These are phyloP conservation scores for Cantharis lateralis DNA, from an alignment of 2,888 invertebrate species.

Conservation along the genomic window DNA sequence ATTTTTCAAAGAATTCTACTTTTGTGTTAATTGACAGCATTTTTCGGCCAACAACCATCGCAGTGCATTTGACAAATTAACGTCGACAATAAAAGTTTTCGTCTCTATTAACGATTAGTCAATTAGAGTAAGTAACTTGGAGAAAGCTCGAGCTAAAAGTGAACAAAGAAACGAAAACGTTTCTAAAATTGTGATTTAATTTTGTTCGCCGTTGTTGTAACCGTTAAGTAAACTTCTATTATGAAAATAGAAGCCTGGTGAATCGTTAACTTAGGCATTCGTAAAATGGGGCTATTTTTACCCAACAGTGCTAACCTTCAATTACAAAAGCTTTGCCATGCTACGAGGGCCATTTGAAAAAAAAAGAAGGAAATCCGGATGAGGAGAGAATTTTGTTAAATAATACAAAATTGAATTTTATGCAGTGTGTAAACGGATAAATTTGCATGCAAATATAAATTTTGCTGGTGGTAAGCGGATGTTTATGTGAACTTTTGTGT, in stretches of 20 bases:
- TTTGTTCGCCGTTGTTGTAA: slow-evolving; percentile 10
- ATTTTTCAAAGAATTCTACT: neutral
- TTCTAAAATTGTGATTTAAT: slow-evolving; percentile 7
- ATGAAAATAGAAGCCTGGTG: slow-evolving; percentile 13
- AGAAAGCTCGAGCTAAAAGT: neutral
- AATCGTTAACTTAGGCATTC: slow-evolving; percentile 17
- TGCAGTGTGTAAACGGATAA: neutral
- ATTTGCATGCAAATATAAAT: slow-evolving; percentile 4
- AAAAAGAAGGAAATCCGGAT: too few relatives aligned
- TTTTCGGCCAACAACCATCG: neutral
- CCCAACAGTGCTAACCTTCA: slow-evolving; percentile 10
- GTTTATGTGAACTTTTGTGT: slow-evolving; percentile 22
- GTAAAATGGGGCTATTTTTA: slow-evolving; percentile 15
- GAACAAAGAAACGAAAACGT: neutral
- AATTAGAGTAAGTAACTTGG: neutral
- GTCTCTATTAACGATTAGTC: neutral
- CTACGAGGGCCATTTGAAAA: neutral
- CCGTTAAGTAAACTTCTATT: slow-evolving; percentile 12
- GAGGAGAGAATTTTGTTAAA: neutral
- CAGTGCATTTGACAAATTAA: neutral
- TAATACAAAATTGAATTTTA: neutral
- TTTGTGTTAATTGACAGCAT: neutral
- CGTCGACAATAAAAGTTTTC: neutral
- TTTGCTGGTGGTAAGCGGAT: slow-evolving; percentile 21
- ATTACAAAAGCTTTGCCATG: neutral